A percentile compares a stretch with the other conserved stretches of the same genome.
phyloP scores from a whole-genome alignment of 2,113 vertebrate species.

The Seriola dumerili region DNA sequence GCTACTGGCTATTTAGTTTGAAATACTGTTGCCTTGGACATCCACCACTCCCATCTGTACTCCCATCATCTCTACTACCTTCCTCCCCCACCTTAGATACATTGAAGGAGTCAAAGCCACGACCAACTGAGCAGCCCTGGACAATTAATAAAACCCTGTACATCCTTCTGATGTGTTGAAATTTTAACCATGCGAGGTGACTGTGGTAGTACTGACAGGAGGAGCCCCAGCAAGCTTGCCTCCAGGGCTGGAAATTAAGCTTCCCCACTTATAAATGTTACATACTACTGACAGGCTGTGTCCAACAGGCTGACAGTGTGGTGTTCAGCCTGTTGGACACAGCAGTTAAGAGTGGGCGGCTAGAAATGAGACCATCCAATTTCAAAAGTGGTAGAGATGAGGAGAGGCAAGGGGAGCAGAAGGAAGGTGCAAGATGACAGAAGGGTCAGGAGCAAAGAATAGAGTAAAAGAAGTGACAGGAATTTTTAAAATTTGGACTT shows the following conservation, averaged over 20 bases:
- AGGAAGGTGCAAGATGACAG: conserved; percentile 43
- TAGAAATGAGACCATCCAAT: conserved; percentile 69
- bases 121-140: background rate
- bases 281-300: conserved; percentile 67
- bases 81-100: background rate
- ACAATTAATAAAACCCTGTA: conserved; percentile 32
- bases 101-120: background rate
- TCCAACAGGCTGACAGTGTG: conserved; percentile 72
- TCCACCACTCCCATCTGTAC: background rate
- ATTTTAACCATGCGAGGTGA: conserved; percentile 25
- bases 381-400: conserved; percentile 59
- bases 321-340: conserved; percentile 70
- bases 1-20: background rate
- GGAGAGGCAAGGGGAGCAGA: conserved; percentile 45
- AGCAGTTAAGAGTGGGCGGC: conserved; percentile 67
- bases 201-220: conserved; percentile 11
- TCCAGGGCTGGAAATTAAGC: conserved; percentile 53
- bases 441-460: conserved; percentile 15
- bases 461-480: conserved; percentile 12
- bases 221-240: conserved; percentile 32
- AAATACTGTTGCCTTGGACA: background rate
- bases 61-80: background rate
- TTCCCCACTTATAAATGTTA: conserved; percentile 54
- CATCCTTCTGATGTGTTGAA: conserved; percentile 1
- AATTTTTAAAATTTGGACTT: conserved; percentile 29